phyloP scores from a whole-genome alignment of 1,140 invertebrate species.

The Halictus rubicundus region DNA sequence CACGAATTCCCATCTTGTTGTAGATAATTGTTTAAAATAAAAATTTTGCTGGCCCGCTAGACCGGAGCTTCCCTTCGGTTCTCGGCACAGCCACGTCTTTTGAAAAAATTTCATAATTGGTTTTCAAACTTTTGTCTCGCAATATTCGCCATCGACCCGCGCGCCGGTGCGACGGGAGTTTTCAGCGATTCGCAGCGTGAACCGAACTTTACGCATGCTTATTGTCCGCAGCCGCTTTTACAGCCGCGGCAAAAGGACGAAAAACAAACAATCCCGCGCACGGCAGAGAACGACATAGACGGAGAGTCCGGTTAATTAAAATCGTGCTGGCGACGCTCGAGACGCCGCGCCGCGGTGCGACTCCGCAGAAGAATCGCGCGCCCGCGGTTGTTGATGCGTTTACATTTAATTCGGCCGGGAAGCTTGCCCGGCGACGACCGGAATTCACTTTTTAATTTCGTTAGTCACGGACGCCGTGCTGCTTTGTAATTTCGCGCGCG shows the following conservation, averaged over 20 bases:
- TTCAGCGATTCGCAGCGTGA: neutral
- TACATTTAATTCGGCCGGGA: constrained; percentile 18
- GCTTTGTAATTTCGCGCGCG: constrained; percentile 34
- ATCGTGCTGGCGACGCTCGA: constrained; percentile 38
- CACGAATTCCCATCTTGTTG: no score
- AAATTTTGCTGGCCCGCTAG: no score
- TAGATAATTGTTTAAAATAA: no score
- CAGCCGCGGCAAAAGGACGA: constrained; percentile 17
- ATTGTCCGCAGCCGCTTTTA: constrained; percentile 41
- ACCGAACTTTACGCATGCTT: constrained; percentile 5
- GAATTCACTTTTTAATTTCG: constrained; percentile 45
- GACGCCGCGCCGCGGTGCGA: neutral
- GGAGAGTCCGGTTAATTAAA: constrained; percentile 64
- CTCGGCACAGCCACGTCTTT: no score
- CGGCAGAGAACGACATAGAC: neutral
- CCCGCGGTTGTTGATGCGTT: constrained; percentile 20
- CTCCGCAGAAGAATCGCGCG: neutral
- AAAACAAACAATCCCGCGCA: neutral
- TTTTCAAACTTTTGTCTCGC: no score
- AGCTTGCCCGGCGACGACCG: neutral
- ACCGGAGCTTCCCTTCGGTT: no score
- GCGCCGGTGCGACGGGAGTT: neutral
- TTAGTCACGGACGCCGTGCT: constrained; percentile 16
- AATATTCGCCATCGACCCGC: neutral
- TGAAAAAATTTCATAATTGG: no score